A percentile compares a stretch with the other conserved stretches of the same genome.
Conservation (phyloP, 64 coral and sea anemone species). For the Porites australiensis region DNA sequence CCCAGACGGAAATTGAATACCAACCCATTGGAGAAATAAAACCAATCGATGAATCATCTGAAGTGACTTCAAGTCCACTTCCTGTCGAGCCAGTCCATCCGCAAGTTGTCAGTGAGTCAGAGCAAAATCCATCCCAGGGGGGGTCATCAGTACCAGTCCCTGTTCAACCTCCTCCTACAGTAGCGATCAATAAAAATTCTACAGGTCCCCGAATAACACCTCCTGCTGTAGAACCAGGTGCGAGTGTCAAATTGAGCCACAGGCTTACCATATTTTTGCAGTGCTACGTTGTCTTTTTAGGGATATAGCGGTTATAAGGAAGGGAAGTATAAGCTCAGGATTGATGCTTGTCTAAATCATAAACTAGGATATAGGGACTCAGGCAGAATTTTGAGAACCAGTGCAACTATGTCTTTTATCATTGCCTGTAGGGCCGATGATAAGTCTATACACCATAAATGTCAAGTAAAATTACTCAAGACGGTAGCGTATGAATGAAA, state of each 20-base stretch:
- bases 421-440: too few relatives aligned
- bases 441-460: too few relatives aligned
- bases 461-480: too few relatives aligned
- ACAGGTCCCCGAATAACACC: not conserved
- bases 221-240: not conserved
- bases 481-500: too few relatives aligned
- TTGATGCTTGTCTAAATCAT: too few relatives aligned
- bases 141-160: not conserved
- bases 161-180: not conserved
- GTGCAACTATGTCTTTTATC: too few relatives aligned
- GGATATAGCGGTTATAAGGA: too few relatives aligned
- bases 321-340: too few relatives aligned
- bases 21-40: conserved; percentile 7
- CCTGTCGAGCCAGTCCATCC: not conserved
- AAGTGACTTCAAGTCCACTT: not conserved
- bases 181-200: not conserved
- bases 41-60: not conserved
- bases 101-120: conserved; percentile 26
- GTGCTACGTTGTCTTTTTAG: too few relatives aligned
- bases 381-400: too few relatives aligned
- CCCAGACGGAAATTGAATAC: conserved; percentile 16
- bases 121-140: not conserved
- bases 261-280: too few relatives aligned
- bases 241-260: not conserved
- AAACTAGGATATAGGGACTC: too few relatives aligned